These are phyloP conservation scores for Protophormia terraenovae DNA, from an alignment of 2,888 invertebrate genomes.

Conservation along the genomic window DNA sequence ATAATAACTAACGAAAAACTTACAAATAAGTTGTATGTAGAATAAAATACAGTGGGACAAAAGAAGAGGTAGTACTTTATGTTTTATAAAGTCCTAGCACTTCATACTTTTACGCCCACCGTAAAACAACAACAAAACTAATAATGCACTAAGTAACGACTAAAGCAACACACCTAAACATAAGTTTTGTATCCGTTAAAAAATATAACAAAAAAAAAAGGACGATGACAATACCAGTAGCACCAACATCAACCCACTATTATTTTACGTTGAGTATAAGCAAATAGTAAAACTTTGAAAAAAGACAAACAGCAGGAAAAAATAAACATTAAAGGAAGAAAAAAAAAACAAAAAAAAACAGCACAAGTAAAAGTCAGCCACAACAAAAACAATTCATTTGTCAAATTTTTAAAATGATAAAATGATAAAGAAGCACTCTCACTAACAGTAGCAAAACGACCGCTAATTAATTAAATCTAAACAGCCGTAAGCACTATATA, in stretches of 20 bases:
- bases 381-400: conserved; percentile 54
- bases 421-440: conserved; percentile 1
- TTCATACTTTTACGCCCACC: neutral
- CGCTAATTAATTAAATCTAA: conserved; percentile 65
- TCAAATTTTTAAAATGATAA: conserved; percentile 48
- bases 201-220: conserved; percentile 16
- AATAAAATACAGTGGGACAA: too few relatives aligned
- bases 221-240: neutral
- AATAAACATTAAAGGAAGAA: neutral
- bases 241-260: neutral
- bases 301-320: neutral
- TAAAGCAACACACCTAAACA: conserved; percentile 36
- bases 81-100: too few relatives aligned
- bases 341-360: neutral
- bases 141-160: neutral
- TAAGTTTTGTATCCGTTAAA: conserved; percentile 44
- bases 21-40: neutral
- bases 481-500: conserved; percentile 47
- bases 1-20: too few relatives aligned
- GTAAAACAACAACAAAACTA: neutral
- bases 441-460: conserved; percentile 8
- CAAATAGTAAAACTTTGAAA: conserved; percentile 11
- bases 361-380: conserved; percentile 1
- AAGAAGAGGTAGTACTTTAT: too few relatives aligned
- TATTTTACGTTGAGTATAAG: neutral